Conservation (phyloP, 2,797 vertebrate species). For the Myotis vivesi region DNA sequence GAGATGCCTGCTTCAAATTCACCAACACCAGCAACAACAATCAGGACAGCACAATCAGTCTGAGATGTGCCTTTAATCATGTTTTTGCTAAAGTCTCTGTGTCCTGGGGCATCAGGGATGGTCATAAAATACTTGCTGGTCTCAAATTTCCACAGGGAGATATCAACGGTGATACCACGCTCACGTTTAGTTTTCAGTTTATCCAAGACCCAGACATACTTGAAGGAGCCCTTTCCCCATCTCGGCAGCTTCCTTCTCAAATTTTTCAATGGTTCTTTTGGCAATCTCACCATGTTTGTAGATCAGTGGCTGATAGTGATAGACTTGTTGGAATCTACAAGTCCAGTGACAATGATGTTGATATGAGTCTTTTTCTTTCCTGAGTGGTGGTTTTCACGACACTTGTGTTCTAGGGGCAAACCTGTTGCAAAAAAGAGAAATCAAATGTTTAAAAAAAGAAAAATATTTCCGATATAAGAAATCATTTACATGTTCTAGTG, state of each 20-base stretch:
- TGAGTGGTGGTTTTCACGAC: background rate
- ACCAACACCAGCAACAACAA: no score
- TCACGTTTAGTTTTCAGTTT: background rate
- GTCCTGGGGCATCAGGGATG: no score
- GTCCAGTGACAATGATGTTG: background rate
- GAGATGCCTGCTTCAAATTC: no score
- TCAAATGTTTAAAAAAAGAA: conserved; percentile 51
- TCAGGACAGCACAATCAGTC: no score
- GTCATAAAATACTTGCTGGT: no score
- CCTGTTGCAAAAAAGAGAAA: background rate
- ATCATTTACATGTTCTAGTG: conserved; percentile 5
- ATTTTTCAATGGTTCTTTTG: background rate
- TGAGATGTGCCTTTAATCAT: no score
- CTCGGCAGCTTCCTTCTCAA: background rate
- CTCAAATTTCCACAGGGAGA: no score
- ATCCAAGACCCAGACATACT: background rate
- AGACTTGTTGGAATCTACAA: background rate
- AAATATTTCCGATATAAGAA: conserved; percentile 49
- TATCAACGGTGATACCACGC: no score
- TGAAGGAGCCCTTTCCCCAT: background rate
- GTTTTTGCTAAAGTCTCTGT: no score
- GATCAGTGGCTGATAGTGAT: background rate
- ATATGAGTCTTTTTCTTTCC: background rate
- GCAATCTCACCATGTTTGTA: background rate
- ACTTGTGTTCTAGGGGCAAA: background rate